Percentiles rank a stretch among this genome's conserved stretches.
Conservation (phyloP, 2,113 vertebrate species). For the Megaceryle maxima region DNA sequence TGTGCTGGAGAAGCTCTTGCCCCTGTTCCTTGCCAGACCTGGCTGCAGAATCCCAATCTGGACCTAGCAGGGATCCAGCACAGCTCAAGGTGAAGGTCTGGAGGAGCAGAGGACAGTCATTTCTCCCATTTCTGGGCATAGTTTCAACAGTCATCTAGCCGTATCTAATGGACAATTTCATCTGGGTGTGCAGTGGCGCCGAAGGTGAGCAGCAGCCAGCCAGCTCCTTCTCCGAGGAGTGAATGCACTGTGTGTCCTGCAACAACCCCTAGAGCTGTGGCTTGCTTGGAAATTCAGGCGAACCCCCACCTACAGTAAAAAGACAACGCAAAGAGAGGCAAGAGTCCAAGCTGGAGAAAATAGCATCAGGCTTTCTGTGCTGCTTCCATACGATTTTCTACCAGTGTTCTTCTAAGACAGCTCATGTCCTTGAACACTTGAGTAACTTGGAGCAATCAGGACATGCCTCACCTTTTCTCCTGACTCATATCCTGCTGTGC, state of each 20-base stretch:
- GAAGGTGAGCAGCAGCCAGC: accelerated
- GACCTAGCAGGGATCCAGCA: not conserved
- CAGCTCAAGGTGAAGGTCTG: not conserved
- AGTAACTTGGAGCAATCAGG: not conserved
- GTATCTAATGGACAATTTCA: not conserved
- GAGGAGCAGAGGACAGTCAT: not conserved
- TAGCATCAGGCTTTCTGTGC: not conserved
- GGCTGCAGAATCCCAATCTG: not conserved
- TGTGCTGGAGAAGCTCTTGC: accelerated
- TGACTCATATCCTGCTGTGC: constrained; percentile 11
- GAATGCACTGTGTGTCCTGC: not conserved
- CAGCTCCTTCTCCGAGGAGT: accelerated
- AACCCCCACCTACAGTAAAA: not conserved
- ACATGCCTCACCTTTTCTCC: not conserved
- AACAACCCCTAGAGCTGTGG: not conserved
- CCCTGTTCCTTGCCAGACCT: not conserved
- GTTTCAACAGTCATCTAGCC: accelerated
- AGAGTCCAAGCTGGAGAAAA: not conserved
- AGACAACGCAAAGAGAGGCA: not conserved
- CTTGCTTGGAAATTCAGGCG: not conserved
- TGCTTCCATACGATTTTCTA: not conserved
- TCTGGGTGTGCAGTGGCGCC: accelerated
- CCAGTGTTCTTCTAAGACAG: not conserved
- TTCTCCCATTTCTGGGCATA: not conserved
- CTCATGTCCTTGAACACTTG: not conserved